A percentile compares a stretch with the other conserved stretches of the same genome.
Evolutionary conservation across 2,888 invertebrate species (phyloP).

Genomic region (Micropterix aruncella): DNA sequence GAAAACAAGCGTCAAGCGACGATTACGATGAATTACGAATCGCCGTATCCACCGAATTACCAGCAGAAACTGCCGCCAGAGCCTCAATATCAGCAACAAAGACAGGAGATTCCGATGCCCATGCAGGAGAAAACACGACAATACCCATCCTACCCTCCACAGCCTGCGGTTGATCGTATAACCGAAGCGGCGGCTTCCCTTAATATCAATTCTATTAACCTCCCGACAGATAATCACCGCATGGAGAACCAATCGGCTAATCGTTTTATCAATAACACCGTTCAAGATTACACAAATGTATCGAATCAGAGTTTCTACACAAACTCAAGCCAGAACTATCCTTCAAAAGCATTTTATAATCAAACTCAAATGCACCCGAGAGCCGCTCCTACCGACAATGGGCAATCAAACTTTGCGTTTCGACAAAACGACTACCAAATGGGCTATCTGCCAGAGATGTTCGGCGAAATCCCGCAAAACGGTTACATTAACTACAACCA

Average conservation of each 20-base stretch:
- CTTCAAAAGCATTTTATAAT: constrained; percentile 6
- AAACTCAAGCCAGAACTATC: constrained; percentile 8
- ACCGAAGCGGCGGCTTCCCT: background rate
- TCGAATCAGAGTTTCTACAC: background rate
- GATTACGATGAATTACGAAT: constrained; percentile 17
- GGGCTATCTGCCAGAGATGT: background rate
- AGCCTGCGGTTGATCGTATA: constrained; percentile 8
- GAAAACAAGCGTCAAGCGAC: constrained; percentile 24
- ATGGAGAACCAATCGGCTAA: constrained; percentile 5
- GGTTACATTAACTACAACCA: constrained; percentile 2
- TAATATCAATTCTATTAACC: constrained; percentile 8
- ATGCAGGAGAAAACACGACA: constrained; percentile 16
- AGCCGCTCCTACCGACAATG: constrained; percentile 6
- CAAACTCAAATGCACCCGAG: constrained; percentile 8
- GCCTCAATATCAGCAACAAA: constrained; percentile 18
- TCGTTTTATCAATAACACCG: background rate
- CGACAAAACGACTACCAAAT: background rate
- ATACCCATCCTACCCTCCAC: constrained; percentile 13
- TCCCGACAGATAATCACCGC: constrained; percentile 5
- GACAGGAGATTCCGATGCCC: constrained; percentile 19
- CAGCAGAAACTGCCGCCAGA: constrained; percentile 6
- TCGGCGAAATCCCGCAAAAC: constrained; percentile 1
- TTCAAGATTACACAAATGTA: background rate
- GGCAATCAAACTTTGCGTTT: constrained; percentile 1
- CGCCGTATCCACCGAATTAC: constrained; percentile 11